These are phyloP conservation scores for Varanus komodoensis DNA, from an alignment of 2,113 vertebrate genomes.

Conservation along the genomic window DNA sequence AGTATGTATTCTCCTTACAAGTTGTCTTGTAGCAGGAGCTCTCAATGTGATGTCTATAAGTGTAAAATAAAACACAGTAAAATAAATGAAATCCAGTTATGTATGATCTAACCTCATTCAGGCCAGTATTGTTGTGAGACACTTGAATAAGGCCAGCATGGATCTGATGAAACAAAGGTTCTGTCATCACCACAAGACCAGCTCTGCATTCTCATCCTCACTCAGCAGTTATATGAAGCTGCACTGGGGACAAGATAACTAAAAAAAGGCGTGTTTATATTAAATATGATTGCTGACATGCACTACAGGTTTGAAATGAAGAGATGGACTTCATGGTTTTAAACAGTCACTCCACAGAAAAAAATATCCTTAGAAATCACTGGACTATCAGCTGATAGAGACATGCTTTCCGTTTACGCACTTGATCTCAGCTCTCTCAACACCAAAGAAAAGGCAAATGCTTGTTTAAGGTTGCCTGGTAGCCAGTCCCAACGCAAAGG, in stretches of 20 bases:
- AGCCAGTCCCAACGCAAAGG: conserved; percentile 6
- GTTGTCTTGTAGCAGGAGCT: no score
- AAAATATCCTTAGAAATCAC: neutral
- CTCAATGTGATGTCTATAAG: no score
- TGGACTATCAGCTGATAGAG: neutral
- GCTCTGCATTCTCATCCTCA: no score
- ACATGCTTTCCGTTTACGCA: neutral
- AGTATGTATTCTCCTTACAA: no score
- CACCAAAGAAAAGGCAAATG: neutral
- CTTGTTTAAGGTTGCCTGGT: conserved; percentile 1
- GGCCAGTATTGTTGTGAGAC: neutral
- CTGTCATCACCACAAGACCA: neutral
- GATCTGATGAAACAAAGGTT: neutral
- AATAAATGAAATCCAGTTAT: no score
- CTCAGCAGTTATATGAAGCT: no score
- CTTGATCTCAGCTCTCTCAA: neutral
- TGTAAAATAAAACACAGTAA: no score
- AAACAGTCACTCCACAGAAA: neutral
- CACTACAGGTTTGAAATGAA: neutral
- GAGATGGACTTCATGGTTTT: neutral
- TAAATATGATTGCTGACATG: neutral
- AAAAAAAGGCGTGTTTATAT: neutral
- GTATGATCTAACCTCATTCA: neutral
- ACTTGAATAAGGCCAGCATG: neutral
- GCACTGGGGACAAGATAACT: no score